These are phyloP conservation scores for Campopleginae sp. DNA, from an alignment of 2,888 invertebrate genomes.

Conservation along the genomic window DNA sequence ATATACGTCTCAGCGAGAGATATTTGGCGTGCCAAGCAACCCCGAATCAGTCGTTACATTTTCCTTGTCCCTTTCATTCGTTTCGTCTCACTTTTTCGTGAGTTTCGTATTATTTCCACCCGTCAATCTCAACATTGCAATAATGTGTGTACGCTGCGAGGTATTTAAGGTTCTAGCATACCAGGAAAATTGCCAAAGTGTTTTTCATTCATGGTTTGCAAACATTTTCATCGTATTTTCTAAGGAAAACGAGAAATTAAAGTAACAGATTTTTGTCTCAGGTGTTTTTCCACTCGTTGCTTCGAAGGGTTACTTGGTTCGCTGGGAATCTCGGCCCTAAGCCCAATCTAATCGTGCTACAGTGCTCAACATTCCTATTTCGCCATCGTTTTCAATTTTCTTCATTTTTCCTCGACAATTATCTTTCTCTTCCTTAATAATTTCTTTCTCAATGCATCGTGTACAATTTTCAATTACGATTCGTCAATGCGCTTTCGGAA, in stretches of 20 bases:
- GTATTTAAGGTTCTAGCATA: conserved; percentile 24
- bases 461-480: conserved; percentile 69
- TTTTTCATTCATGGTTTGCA: conserved; percentile 25
- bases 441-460: conserved; percentile 38
- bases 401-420: conserved; percentile 6
- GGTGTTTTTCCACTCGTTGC: conserved; percentile 1
- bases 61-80: neutral
- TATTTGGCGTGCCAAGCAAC: conserved; percentile 69
- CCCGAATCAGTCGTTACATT: conserved; percentile 24
- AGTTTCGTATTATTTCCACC: too few relatives aligned
- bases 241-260: conserved; percentile 38
- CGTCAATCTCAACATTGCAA: conserved; percentile 1
- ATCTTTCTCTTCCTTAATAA: conserved; percentile 19
- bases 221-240: conserved; percentile 30
- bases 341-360: conserved; percentile 43
- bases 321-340: conserved; percentile 57
- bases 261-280: conserved; percentile 6
- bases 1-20: conserved; percentile 24
- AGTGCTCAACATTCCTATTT: conserved; percentile 33
- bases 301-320: conserved; percentile 71
- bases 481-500: conserved; percentile 38
- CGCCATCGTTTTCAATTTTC: conserved; percentile 12
- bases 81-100: conserved; percentile 1
- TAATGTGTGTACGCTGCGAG: conserved; percentile 14
- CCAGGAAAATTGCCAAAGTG: neutral